Base-by-base conservation (phyloP, 2,888 invertebrate species). In the Cecidostiba fungosa region DNA sequence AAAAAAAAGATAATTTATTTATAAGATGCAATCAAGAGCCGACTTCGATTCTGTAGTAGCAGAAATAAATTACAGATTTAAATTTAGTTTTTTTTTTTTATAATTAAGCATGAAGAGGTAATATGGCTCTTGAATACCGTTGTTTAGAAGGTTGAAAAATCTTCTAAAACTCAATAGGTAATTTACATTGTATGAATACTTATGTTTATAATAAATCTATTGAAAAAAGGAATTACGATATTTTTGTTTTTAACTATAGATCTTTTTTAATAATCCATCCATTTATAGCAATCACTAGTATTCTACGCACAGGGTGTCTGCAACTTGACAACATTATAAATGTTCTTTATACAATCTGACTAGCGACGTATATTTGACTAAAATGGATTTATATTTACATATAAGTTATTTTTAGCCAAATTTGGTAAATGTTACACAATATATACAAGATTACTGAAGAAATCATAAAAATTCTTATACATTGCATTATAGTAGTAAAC, bases 121-220 rank as follows among this genome's bases (percentile, higher is more conserved):
- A 36, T 59, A 66, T 74, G 77, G 74, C 70, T 87, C 50, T 76
- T 66, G 54, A 69, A 78, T 54, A 62, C 29, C 73, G 66, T 80
- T 74, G 43, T 82, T 85, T 78, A 78, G 59, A 79, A 86, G 66
- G 78, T 87, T 82, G 2, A 80, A 81, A 78, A 82, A 78, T 85
- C 82, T 85, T 82, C 36, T 62, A 66, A 76, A 80, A 76, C 66
- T 66, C 32, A 82, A 80, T 89, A 89, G 88, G 85, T 90, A 89
- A 91, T 90, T 90, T 91, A 90, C 89, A 91, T 88, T 92, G 89
- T 92, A 91, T 87, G 87, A 89, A 90, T 89, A 89, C 84, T 89
- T 92, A 91, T 91, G 91, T 92, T 92, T 92, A 90, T 92, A 92
- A 91, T 91, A 92, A 92, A 92, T 90, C 82, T 86, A 88, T 87